phyloP scores from a whole-genome alignment of 2,113 vertebrate genomes.

The Naja naja region DNA sequence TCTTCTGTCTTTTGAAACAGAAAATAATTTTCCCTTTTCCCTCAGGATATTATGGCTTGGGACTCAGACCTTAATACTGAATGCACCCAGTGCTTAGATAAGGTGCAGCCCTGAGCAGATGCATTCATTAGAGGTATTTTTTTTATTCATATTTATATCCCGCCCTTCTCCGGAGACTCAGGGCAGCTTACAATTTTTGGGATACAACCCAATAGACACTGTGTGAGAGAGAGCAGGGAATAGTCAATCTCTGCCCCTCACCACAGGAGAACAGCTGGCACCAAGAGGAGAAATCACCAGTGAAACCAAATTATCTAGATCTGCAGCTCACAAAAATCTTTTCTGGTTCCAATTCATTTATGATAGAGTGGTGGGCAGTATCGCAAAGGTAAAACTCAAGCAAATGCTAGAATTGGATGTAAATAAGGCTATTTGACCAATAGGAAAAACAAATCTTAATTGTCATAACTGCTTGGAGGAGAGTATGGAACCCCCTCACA shows the following conservation, averaged over 20 bases:
- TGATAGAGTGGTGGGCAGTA: background rate
- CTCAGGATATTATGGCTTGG: background rate
- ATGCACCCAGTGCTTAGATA: background rate
- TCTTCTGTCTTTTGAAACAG: background rate
- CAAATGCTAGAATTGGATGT: background rate
- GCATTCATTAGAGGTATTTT: background rate
- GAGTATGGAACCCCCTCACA: background rate
- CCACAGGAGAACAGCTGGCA: background rate
- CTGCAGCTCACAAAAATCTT: background rate
- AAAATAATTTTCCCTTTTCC: background rate
- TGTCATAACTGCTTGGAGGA: background rate
- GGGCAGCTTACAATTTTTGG: too few relatives aligned
- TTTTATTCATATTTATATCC: too few relatives aligned
- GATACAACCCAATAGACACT: too few relatives aligned
- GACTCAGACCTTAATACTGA: background rate
- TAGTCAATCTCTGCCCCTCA: background rate
- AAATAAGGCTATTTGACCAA: background rate
- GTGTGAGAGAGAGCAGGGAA: background rate
- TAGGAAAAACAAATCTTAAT: background rate
- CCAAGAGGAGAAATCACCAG: background rate
- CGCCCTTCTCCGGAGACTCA: too few relatives aligned
- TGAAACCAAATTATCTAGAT: background rate
- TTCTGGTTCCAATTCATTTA: background rate
- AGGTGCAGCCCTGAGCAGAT: background rate
- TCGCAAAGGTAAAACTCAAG: background rate